Evolutionary conservation across 2,113 vertebrate species (phyloP).

Genomic region (Eonycteris spelaea): DNA sequence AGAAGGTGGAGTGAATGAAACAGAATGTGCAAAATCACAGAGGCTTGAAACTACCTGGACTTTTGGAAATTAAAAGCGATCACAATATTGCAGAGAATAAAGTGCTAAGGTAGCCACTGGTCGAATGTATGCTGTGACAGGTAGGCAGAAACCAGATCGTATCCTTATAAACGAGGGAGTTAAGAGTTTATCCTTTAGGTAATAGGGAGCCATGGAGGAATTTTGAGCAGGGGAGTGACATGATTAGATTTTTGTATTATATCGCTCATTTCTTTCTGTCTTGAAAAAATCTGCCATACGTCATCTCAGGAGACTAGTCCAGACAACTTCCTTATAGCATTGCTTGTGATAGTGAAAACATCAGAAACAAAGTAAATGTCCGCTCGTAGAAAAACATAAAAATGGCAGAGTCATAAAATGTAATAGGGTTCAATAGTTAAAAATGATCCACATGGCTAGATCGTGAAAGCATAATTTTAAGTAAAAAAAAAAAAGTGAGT

Average conservation of each 20-base stretch:
- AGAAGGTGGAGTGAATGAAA: neutral
- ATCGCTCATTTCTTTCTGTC: neutral
- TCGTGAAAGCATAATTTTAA: neutral
- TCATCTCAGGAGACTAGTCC: neutral
- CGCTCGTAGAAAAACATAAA: neutral
- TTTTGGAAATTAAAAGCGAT: neutral
- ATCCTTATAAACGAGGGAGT: neutral
- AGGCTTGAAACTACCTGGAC: neutral
- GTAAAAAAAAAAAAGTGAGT: neutral
- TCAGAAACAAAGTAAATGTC: neutral
- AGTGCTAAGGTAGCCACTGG: neutral
- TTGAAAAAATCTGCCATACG: neutral
- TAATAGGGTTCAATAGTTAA: neutral
- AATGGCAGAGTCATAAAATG: neutral
- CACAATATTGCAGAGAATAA: neutral
- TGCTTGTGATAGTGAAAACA: neutral
- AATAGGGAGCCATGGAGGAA: neutral
- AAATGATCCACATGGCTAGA: neutral
- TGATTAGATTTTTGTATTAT: neutral
- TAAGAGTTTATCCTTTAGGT: neutral
- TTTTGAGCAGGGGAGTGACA: neutral
- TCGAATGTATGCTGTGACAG: neutral
- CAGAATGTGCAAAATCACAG: neutral
- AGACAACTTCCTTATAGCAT: neutral
- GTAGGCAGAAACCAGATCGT: neutral